Percentiles rank a stretch among this genome's conserved stretches.
These are phyloP conservation scores for Trachelus troglodyta DNA, from an alignment of 2,888 invertebrate species.

Conservation along the genomic window DNA sequence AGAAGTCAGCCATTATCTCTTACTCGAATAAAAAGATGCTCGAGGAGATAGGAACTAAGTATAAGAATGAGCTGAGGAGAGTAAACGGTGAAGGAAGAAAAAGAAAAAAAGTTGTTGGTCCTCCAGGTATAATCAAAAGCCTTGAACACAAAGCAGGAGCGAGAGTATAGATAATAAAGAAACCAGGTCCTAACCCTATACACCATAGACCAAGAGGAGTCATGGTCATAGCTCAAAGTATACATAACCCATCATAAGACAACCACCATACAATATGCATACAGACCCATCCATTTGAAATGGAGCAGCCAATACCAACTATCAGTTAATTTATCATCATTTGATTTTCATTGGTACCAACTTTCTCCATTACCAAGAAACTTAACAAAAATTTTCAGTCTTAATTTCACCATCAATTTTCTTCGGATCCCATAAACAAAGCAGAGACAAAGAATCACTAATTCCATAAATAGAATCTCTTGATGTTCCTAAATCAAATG, in stretches of 20 bases:
- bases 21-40: neutral
- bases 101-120: neutral
- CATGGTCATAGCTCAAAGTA: neutral
- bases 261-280: neutral
- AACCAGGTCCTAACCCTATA: neutral
- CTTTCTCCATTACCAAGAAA: neutral
- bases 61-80: neutral
- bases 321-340: neutral
- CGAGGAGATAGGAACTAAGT: neutral
- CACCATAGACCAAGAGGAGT: neutral
- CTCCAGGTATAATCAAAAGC: neutral
- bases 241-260: neutral
- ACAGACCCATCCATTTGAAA: neutral
- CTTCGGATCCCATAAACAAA: neutral
- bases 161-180: neutral
- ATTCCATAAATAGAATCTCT: neutral
- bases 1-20: neutral
- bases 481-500: neutral
- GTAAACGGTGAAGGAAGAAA: neutral
- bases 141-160: neutral
- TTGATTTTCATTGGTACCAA: neutral
- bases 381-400: neutral
- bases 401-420: neutral
- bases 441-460: neutral
- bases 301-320: neutral